A percentile compares a stretch with the other conserved stretches of the same genome.
Conservation (phyloP, 2,113 vertebrate species). For the Mixornis gularis region DNA sequence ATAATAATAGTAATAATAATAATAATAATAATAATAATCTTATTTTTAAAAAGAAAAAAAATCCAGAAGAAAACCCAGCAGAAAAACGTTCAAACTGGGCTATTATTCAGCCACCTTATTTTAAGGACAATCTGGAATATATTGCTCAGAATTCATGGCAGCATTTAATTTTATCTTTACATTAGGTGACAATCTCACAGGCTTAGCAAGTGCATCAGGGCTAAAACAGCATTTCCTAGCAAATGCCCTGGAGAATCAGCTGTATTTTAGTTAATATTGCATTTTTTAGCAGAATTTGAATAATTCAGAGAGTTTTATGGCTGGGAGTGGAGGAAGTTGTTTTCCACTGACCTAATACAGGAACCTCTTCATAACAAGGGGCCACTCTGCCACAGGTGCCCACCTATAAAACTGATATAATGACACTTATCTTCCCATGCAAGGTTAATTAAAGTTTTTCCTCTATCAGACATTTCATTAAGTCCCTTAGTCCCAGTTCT, state of each 20-base stretch:
- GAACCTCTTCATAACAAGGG: background rate
- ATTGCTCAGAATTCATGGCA: background rate
- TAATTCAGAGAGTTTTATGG: background rate
- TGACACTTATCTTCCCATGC: background rate
- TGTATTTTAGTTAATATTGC: background rate
- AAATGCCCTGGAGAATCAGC: background rate
- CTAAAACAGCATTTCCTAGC: background rate
- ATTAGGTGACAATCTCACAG: background rate
- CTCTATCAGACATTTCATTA: background rate
- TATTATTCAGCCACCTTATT: background rate
- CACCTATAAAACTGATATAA: background rate
- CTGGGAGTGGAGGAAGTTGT: background rate
- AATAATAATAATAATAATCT: too few species aligned
- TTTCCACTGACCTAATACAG: background rate
- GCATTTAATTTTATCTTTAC: background rate
- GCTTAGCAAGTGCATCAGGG: background rate
- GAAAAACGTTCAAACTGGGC: background rate
- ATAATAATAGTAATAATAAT: background rate
- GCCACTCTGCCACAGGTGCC: background rate
- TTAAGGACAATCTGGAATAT: background rate
- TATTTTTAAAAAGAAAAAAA: background rate
- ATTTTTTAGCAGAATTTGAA: background rate
- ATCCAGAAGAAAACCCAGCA: accelerated
- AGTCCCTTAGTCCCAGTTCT: background rate
- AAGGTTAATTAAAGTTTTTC: background rate